Evolutionary conservation across 2,888 invertebrate species (phyloP), one percentile per base, ranked within the genome.

Genomic region (Ochropleura plecta): DNA sequence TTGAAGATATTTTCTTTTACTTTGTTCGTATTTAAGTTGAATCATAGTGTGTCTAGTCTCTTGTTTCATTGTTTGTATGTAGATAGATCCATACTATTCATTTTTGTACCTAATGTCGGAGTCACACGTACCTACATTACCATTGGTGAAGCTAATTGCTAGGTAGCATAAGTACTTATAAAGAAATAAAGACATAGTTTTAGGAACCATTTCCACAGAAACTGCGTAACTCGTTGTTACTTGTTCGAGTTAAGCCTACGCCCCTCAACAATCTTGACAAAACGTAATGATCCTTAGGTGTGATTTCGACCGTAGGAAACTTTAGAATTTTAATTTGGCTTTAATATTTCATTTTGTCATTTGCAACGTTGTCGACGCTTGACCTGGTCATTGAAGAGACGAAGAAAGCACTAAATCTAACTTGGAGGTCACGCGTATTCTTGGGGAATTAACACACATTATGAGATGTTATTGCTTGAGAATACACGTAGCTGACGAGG

Each of bases 381-480:
- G 40, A 44, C 10, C 53, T 6, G 53, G 51, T 64, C 59, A 30
- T 40, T 70, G 79, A 88, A 90, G 82, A 88, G 70, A 71, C 55
- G 84, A 90, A 89, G 81, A 81, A 7, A 81, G 5, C 16, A 48
- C 64, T 81, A 73, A 89, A 87, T 72, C 72, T 82, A 90, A 97
- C 98, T 98, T 97, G 98, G 97, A 98, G 98, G 98, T 98, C 98
- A 98, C 99, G 99, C 97, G 99, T 99, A 99, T 99, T 98, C 99
- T 99, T 99, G 98, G 98, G 99, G 98, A 98, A 98, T 98, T 99
- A 99, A 98, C 99, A 98, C 98, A 98, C 97, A 97, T 97, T 97
- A 96, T 95, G 97, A 98, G 98, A 97, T 99, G 99, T 99, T 99
- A 99, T 99, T 99, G 99, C 99, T 99, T 99, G 99, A 99, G 99